phyloP scores from a whole-genome alignment of 1,140 invertebrate genomes.

The Drosophila grimshawi region DNA sequence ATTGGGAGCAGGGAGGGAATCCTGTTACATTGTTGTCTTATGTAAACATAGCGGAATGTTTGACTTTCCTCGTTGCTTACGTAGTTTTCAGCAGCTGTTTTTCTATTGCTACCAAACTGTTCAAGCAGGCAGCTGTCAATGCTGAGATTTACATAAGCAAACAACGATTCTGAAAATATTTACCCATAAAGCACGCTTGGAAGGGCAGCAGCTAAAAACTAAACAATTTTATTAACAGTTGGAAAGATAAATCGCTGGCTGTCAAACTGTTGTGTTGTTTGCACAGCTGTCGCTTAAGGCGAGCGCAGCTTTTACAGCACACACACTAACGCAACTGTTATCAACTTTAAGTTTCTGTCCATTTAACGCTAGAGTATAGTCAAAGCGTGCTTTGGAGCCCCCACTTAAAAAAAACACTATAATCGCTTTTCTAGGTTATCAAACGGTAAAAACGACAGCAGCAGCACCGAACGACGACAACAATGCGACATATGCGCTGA shows the following conservation, averaged over 20 bases:
- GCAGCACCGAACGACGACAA: constrained; percentile 22
- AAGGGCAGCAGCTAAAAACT: not conserved
- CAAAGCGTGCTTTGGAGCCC: constrained; percentile 15
- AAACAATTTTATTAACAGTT: constrained; percentile 9
- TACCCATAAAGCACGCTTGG: not conserved
- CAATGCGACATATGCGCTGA: constrained; percentile 38
- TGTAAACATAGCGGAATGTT: too few species aligned
- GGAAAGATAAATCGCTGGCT: not conserved
- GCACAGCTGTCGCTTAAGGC: constrained; percentile 11
- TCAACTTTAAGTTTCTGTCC: constrained; percentile 44
- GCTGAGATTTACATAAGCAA: not conserved
- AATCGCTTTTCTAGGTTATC: constrained; percentile 74
- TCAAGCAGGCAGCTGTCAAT: not conserved
- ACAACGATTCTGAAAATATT: not conserved
- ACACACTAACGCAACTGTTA: constrained; percentile 22
- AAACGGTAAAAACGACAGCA: constrained; percentile 70
- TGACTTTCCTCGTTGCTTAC: too few species aligned
- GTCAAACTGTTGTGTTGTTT: constrained; percentile 1
- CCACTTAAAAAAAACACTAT: constrained; percentile 23
- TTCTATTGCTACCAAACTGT: not conserved
- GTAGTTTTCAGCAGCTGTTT: too few species aligned
- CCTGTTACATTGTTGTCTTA: not conserved
- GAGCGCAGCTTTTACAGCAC: constrained; percentile 1
- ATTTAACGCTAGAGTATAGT: constrained; percentile 23
- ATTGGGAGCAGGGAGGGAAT: not conserved